A percentile compares a stretch with the other conserved stretches of the same genome.
Conservation (phyloP, 2,888 invertebrate genomes). For the Tryphoninae sp. region DNA sequence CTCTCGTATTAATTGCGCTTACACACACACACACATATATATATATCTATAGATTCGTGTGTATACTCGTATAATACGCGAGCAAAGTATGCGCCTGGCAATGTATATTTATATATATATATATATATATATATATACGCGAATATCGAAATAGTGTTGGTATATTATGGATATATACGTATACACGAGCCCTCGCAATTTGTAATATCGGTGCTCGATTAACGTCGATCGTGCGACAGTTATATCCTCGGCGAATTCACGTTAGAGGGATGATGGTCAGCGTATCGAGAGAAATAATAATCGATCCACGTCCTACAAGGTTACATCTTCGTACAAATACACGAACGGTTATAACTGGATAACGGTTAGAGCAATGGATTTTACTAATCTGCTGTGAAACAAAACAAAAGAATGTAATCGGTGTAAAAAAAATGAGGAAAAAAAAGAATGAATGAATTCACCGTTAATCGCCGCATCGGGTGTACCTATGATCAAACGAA, state of each 20-base stretch:
- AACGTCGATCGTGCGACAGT: slow-evolving; percentile 51
- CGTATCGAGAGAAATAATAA: slow-evolving; percentile 11
- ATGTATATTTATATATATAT: background rate
- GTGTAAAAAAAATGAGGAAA: background rate
- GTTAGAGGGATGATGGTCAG: slow-evolving; percentile 2
- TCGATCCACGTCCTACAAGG: background rate
- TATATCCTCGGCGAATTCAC: slow-evolving; percentile 37
- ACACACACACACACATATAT: slow-evolving; percentile 38
- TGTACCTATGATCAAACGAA: no score
- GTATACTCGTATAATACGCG: slow-evolving; percentile 33
- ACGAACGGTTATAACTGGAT: background rate
- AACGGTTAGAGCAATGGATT: background rate
- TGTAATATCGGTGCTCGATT: slow-evolving; percentile 60
- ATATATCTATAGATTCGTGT: background rate
- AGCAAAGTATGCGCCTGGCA: background rate
- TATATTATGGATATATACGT: slow-evolving; percentile 7
- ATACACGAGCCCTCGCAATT: slow-evolving; percentile 14
- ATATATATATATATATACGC: background rate
- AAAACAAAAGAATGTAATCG: background rate
- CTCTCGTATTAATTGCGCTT: slow-evolving; percentile 63
- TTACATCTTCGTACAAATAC: background rate
- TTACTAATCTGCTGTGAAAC: background rate
- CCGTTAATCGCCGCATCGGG: background rate
- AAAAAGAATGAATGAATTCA: background rate
- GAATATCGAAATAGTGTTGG: background rate